phyloP scores from a whole-genome alignment of 2,888 invertebrate species.

The Cenopis cana region DNA sequence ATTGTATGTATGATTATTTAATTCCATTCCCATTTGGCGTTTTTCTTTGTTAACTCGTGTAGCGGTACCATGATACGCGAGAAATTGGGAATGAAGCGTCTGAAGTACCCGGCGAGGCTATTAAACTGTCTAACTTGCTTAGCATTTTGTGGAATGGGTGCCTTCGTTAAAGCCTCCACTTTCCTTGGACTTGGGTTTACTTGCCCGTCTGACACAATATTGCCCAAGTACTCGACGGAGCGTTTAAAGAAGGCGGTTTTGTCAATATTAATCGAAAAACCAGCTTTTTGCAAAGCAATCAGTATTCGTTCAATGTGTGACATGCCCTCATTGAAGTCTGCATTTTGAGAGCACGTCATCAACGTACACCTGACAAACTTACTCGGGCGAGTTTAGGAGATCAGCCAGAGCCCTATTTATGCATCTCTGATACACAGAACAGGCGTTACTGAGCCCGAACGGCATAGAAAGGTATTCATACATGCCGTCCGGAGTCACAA shows the following conservation, averaged over 20 bases:
- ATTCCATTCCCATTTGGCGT: constrained; percentile 15
- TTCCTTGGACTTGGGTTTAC: constrained; percentile 11
- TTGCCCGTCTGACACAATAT: constrained; percentile 9
- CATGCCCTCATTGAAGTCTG: constrained; percentile 1
- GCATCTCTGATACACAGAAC: too few species aligned
- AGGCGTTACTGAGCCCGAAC: too few species aligned
- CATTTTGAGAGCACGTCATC: too few species aligned
- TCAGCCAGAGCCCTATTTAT: too few species aligned
- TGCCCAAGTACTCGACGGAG: constrained; percentile 11
- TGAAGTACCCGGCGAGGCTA: constrained; percentile 15
- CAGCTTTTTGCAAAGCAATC: constrained; percentile 8
- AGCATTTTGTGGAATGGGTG: constrained; percentile 4
- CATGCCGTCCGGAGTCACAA: too few species aligned
- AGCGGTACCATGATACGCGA: constrained; percentile 8
- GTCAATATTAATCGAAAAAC: constrained; percentile 6
- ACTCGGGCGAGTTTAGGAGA: too few species aligned
- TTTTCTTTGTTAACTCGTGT: constrained; percentile 21
- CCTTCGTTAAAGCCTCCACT: constrained; percentile 19
- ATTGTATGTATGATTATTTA: constrained; percentile 18
- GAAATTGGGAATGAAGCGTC: constrained; percentile 19
- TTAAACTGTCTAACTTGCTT: constrained; percentile 28
- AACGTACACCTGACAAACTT: too few species aligned
- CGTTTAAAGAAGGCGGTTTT: constrained; percentile 18
- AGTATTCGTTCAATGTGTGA: constrained; percentile 3
- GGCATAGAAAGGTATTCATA: too few species aligned